These are phyloP conservation scores for Pandemis heparana DNA, from an alignment of 2,888 invertebrate genomes.

Conservation along the genomic window DNA sequence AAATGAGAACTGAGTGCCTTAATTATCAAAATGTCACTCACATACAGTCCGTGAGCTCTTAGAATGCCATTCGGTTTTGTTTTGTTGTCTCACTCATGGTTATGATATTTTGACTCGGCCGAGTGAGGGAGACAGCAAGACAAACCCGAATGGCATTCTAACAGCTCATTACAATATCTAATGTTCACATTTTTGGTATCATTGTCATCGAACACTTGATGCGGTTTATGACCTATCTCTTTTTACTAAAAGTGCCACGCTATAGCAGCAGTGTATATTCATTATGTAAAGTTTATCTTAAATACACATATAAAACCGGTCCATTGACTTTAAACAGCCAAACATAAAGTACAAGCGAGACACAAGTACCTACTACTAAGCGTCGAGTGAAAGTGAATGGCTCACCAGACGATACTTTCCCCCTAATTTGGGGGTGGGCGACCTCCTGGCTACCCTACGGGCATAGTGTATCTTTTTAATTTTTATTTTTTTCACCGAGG, in stretches of 20 bases:
- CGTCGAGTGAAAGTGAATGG: conserved; percentile 35
- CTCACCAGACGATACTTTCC: conserved; percentile 37
- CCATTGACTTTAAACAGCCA: conserved; percentile 8
- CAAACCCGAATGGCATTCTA: too few species aligned
- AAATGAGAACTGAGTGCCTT: neutral
- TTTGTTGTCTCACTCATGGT: too few species aligned
- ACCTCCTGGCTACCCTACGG: conserved; percentile 29
- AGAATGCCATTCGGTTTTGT: too few species aligned
- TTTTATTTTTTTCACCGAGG: conserved; percentile 31
- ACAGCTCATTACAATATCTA: too few species aligned
- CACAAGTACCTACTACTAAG: conserved; percentile 14
- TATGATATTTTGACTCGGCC: too few species aligned
- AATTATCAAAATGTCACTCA: neutral
- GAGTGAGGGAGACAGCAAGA: too few species aligned
- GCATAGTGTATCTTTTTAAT: conserved; percentile 41
- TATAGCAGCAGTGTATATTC: neutral
- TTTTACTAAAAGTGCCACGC: neutral
- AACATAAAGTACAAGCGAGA: conserved; percentile 7
- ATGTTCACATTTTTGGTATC: too few species aligned
- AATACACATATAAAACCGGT: neutral
- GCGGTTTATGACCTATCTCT: neutral
- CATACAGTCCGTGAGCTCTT: too few species aligned
- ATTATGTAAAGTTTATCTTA: neutral
- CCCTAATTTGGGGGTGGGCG: conserved; percentile 29
- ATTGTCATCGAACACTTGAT: too few species aligned